Conservation (phyloP, 2,888 invertebrate genomes). For the Phytoseiulus persimilis region DNA sequence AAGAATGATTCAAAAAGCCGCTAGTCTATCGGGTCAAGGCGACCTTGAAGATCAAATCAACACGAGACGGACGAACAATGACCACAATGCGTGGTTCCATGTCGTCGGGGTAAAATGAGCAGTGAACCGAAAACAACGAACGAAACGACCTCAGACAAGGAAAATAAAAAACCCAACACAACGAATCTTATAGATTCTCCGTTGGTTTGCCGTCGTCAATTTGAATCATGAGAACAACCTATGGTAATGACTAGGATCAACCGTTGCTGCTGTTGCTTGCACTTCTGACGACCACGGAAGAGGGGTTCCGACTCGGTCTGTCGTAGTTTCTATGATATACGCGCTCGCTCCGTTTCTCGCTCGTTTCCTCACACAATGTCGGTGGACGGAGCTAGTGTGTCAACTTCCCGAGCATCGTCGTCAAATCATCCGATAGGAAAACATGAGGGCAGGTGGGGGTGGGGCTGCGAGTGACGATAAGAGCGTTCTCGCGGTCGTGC, state of each 20-base stretch:
- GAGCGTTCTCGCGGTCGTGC: too few relatives aligned
- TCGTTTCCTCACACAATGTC: not conserved
- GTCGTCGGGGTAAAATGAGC: not conserved
- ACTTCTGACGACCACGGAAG: not conserved
- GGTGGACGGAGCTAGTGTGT: not conserved
- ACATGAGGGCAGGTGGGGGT: too few relatives aligned
- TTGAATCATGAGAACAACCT: not conserved
- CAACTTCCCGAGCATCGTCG: not conserved
- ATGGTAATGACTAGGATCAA: not conserved
- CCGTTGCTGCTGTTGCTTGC: not conserved
- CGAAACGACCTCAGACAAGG: not conserved
- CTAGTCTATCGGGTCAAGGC: constrained; percentile 5
- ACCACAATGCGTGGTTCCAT: not conserved
- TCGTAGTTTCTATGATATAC: not conserved
- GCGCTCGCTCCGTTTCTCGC: too few relatives aligned
- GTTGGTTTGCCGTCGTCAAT: not conserved
- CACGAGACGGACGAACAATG: not conserved
- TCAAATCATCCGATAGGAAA: too few relatives aligned
- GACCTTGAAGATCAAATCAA: not conserved
- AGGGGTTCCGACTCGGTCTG: not conserved
- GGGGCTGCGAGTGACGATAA: too few relatives aligned
- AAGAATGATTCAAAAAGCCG: not conserved
- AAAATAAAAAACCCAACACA: constrained; percentile 25
- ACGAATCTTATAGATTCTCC: constrained; percentile 39
- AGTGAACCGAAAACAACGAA: not conserved